A percentile compares a stretch with the other conserved stretches of the same genome.
Evolutionary conservation across 2,888 invertebrate genomes (phyloP).

Genomic region (Carpatolechia fugitivella): DNA sequence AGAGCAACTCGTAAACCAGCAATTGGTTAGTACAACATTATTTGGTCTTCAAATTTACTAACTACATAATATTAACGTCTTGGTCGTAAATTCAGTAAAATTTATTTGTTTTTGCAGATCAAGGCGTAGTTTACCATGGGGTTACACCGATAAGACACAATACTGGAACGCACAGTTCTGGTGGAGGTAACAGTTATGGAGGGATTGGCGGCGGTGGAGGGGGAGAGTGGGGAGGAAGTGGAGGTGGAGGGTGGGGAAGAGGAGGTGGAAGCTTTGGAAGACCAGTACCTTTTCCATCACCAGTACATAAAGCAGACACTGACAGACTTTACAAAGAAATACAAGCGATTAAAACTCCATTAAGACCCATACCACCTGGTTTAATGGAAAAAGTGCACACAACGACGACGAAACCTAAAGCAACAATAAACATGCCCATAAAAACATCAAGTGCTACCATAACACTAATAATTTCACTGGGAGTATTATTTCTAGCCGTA

Average conservation of each 20-base stretch:
- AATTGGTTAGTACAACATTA: neutral
- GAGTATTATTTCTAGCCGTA: constrained; percentile 84
- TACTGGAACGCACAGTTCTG: constrained; percentile 23
- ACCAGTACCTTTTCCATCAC: constrained; percentile 33
- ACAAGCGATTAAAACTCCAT: constrained; percentile 61
- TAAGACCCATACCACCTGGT: constrained; percentile 48
- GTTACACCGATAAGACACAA: too few relatives aligned
- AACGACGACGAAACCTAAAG: constrained; percentile 48
- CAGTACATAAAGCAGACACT: constrained; percentile 39
- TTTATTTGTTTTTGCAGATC: too few relatives aligned
- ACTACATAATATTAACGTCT: too few relatives aligned
- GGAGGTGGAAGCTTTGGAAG: constrained; percentile 41
- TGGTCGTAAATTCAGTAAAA: too few relatives aligned
- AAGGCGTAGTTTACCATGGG: too few relatives aligned
- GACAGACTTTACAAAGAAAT: constrained; percentile 60
- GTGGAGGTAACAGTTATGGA: neutral
- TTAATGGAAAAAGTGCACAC: constrained; percentile 52
- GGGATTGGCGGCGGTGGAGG: neutral
- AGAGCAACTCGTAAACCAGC: neutral
- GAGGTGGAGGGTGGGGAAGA: neutral
- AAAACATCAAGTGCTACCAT: constrained; percentile 81
- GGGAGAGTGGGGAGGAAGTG: neutral
- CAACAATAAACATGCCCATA: constrained; percentile 46
- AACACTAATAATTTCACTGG: constrained; percentile 81
- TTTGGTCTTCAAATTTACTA: neutral